Conservation (phyloP, 1,140 invertebrate species). For the Drosophila pruinosa region DNA sequence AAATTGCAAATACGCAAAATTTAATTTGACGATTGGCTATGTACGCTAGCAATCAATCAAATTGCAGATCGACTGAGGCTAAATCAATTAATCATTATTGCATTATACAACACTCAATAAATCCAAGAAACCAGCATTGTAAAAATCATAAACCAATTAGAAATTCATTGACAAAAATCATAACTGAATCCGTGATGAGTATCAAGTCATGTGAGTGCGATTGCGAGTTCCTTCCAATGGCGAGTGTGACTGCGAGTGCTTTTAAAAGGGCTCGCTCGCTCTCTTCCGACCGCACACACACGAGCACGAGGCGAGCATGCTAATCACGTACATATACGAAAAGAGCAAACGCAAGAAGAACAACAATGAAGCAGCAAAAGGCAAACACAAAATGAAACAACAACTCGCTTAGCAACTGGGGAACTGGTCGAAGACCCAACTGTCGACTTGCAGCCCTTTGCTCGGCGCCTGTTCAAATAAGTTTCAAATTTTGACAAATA, state of each 20-base stretch:
- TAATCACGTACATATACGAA: slow-evolving; percentile 58
- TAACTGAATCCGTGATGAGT: not conserved
- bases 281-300: not conserved
- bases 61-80: not conserved
- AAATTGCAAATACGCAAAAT: not conserved
- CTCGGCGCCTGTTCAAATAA: slow-evolving; percentile 82
- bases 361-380: slow-evolving; percentile 35
- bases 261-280: slow-evolving; percentile 32
- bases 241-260: too few species aligned
- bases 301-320: slow-evolving; percentile 42
- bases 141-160: slow-evolving; percentile 43
- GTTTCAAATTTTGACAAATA: slow-evolving; percentile 83
- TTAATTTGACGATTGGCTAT: slow-evolving; percentile 1
- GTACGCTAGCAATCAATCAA: slow-evolving; percentile 12
- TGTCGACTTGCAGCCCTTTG: slow-evolving; percentile 45
- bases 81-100: slow-evolving; percentile 19
- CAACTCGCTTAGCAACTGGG: slow-evolving; percentile 45
- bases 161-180: slow-evolving; percentile 64
- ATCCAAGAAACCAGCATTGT: not conserved
- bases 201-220: slow-evolving; percentile 9
- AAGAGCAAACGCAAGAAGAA: slow-evolving; percentile 33
- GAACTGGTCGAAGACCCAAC: not conserved
- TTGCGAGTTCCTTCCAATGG: not conserved
- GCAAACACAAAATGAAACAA: slow-evolving; percentile 21
- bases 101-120: slow-evolving; percentile 22